Evolutionary conservation across 2,888 invertebrate genomes (phyloP).

Genomic region (Conus canariensis): DNA sequence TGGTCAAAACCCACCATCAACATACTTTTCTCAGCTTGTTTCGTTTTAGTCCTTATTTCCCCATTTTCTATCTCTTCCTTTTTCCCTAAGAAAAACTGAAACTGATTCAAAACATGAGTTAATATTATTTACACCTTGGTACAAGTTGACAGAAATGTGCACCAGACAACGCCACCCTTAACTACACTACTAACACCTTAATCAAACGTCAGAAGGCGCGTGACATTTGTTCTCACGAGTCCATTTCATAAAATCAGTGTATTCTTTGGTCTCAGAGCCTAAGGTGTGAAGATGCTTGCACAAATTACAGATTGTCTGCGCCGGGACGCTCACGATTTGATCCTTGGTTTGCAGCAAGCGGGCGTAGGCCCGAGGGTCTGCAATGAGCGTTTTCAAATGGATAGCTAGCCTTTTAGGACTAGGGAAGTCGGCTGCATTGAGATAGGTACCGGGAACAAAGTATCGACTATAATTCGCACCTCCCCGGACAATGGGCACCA

Average conservation of each 20-base stretch:
- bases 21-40: no score
- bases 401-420: constrained; percentile 41
- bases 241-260: not conserved
- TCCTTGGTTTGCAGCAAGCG: not conserved
- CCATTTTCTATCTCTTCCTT: no score
- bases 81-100: no score
- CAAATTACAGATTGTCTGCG: not conserved
- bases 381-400: constrained; percentile 41
- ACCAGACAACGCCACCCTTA: no score
- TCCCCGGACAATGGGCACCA: constrained; percentile 52
- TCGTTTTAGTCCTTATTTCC: no score
- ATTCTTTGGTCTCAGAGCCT: not conserved
- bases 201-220: not conserved
- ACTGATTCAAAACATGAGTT: no score
- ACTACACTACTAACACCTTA: no score
- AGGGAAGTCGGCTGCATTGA: constrained; percentile 46
- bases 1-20: no score
- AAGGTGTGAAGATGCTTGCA: not conserved
- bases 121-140: no score
- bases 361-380: constrained; percentile 27
- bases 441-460: constrained; percentile 43
- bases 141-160: no score
- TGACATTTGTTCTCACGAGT: not conserved
- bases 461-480: constrained; percentile 52
- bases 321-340: no score